Conservation (phyloP, 2,888 invertebrate genomes). For the Platypus cylindrus region DNA sequence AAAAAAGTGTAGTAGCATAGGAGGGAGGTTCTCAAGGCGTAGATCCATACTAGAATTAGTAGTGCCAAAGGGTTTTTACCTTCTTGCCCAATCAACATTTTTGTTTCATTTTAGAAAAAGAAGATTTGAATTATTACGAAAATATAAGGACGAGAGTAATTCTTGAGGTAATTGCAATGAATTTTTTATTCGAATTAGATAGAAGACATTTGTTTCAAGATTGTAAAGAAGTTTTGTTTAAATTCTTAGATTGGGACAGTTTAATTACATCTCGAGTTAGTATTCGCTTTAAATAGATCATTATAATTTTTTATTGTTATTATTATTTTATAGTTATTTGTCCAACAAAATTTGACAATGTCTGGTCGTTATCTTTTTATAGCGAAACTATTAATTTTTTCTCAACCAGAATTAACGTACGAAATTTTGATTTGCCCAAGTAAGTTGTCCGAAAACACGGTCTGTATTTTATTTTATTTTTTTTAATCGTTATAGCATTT, state of each 20-base stretch:
- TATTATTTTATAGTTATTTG: slow-evolving; percentile 16
- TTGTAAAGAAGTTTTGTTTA: slow-evolving; percentile 14
- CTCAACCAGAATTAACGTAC: slow-evolving; percentile 16
- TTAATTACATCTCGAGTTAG: slow-evolving; percentile 20
- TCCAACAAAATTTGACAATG: slow-evolving; percentile 12
- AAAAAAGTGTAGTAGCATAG: not conserved
- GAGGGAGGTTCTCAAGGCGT: not conserved
- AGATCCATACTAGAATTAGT: not conserved
- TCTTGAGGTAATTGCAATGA: slow-evolving; percentile 20
- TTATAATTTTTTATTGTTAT: slow-evolving; percentile 4
- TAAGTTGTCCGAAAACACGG: slow-evolving; percentile 11
- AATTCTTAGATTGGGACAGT: slow-evolving; percentile 21
- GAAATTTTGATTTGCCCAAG: slow-evolving; percentile 20
- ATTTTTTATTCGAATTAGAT: slow-evolving; percentile 17
- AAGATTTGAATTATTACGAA: slow-evolving; percentile 10
- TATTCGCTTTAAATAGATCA: slow-evolving; percentile 3
- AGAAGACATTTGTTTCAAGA: slow-evolving; percentile 9
- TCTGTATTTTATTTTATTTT: not conserved
- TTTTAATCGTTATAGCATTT: not conserved
- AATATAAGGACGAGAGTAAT: slow-evolving; percentile 14
- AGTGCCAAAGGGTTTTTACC: too few relatives aligned
- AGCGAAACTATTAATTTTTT: slow-evolving; percentile 14
- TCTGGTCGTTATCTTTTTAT: slow-evolving; percentile 21
- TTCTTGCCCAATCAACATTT: too few relatives aligned
- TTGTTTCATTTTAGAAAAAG: slow-evolving; percentile 14